These are phyloP conservation scores for Jordanella pulchra DNA, from an alignment of 2,797 vertebrate species.

Conservation along the genomic window DNA sequence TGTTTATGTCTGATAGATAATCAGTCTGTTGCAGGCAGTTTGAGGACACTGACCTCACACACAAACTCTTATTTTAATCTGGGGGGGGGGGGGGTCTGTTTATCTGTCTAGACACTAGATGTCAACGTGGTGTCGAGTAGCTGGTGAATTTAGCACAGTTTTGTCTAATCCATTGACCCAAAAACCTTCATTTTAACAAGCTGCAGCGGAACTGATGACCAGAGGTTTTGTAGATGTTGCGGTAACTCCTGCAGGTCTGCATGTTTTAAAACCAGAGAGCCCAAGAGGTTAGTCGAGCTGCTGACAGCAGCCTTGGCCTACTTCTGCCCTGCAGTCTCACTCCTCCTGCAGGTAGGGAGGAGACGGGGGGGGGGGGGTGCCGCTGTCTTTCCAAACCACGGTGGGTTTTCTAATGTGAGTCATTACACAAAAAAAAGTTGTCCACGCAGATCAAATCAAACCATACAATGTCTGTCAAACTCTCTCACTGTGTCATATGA, in stretches of 20 bases:
- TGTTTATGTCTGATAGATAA: conserved; percentile 1
- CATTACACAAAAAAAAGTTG: conserved; percentile 13
- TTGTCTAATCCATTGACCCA: conserved; percentile 26
- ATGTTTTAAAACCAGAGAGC: conserved; percentile 5
- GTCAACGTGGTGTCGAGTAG: conserved; percentile 19
- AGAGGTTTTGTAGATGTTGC: not conserved
- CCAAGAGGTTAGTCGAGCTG: conserved; percentile 45
- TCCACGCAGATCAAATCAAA: not conserved
- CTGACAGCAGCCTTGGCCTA: conserved; percentile 63
- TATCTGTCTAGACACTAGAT: conserved; percentile 41
- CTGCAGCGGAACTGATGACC: conserved; percentile 1
- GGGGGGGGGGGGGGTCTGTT: conserved; percentile 5
- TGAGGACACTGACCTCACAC: not conserved
- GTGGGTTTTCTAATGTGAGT: conserved; percentile 24
- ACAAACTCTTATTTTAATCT: conserved; percentile 27
- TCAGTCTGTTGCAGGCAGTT: not conserved
- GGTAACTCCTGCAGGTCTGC: conserved; percentile 26
- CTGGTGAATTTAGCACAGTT: conserved; percentile 12
- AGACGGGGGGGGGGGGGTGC: conserved; percentile 1
- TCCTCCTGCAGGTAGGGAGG: conserved; percentile 22
- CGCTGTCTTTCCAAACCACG: too few relatives aligned
- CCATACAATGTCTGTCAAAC: not conserved
- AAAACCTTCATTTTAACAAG: not conserved
- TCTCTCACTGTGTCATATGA: not conserved
- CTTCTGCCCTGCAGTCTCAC: conserved; percentile 53